Evolutionary conservation across 2,888 invertebrate species (phyloP), one percentile per base, ranked within the genome.

Genomic region (Nomada lathburiana): DNA sequence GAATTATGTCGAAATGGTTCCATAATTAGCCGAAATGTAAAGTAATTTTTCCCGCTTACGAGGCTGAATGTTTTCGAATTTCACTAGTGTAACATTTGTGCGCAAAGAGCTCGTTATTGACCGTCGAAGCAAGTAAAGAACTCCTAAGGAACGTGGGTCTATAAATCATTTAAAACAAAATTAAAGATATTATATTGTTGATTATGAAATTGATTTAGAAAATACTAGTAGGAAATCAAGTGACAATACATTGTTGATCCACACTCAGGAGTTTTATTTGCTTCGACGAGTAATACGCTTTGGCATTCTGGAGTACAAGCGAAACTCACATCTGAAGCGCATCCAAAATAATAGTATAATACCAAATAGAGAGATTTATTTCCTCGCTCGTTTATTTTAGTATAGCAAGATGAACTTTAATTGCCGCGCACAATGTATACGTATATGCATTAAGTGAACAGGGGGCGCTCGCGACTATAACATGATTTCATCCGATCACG

Each of bases 161-260:
- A 16, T 7, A 44, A 20, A 16, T 63, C 13, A 20, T 44, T 44
- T 2, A 9, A 16, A 47, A 0, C 13, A 20, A 20, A 11, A 13
- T 9, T 29, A n/a, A 29, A 29, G 13, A 9, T 2, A 29, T n/a
- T 52, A 47, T 11, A 47, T 47, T 16, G 47, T 47, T 47, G 47
- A 16, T 36, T 36, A 36, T 36, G 36, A 36, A 0, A 47, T 47
- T 47, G 47, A 16, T 47, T 16, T 65, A 16, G 52, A 65, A 13
- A 7, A 52, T 50, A 9, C 13, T 29, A 52, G 29, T 20, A 1
- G 29, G 29, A 11, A 20, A 52, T 52, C 52, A 11, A 20, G 0
- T 9, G 65, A 52, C 50, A 20, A 65, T 65, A 65, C 50, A n/a
- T 52, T 65, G 47, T 11, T 23, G 29, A 52, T 36, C n/a, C 29